phyloP scores from a whole-genome alignment of 2,113 vertebrate genomes.

The Aix galericulata region DNA sequence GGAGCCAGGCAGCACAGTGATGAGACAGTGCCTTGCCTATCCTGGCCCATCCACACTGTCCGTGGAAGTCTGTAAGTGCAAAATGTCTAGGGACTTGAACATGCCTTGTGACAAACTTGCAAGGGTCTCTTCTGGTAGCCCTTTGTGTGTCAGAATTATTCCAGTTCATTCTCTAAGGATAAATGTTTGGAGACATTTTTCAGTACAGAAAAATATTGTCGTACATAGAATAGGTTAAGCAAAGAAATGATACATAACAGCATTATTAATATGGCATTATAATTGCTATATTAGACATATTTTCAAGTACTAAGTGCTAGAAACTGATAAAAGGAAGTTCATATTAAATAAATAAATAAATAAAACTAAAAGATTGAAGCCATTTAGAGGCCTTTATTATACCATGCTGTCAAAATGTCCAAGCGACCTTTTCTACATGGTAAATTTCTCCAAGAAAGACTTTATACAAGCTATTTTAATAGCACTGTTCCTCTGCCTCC shows the following conservation, averaged over 20 bases:
- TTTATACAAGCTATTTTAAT: neutral
- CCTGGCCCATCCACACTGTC: accelerated
- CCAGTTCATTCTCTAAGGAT: neutral
- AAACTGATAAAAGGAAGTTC: neutral
- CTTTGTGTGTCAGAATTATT: neutral
- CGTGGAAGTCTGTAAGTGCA: neutral
- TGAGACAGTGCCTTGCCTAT: neutral
- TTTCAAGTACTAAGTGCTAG: conserved; percentile 1
- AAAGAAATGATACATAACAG: neutral
- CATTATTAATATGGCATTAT: conserved; percentile 40
- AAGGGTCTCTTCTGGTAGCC: neutral
- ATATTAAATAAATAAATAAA: neutral
- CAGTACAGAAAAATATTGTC: neutral
- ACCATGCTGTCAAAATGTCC: conserved; percentile 39
- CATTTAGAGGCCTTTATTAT: neutral
- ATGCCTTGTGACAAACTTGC: neutral
- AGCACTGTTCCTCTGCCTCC: neutral
- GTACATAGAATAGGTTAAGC: neutral
- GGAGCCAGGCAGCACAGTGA: neutral
- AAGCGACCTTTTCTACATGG: conserved; percentile 44
- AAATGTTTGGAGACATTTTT: neutral
- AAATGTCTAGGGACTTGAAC: neutral
- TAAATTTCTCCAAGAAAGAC: neutral
- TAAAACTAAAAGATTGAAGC: neutral
- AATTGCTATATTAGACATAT: neutral